phyloP scores from a whole-genome alignment of 2,113 vertebrate species.

The Cygnus buccinator region DNA sequence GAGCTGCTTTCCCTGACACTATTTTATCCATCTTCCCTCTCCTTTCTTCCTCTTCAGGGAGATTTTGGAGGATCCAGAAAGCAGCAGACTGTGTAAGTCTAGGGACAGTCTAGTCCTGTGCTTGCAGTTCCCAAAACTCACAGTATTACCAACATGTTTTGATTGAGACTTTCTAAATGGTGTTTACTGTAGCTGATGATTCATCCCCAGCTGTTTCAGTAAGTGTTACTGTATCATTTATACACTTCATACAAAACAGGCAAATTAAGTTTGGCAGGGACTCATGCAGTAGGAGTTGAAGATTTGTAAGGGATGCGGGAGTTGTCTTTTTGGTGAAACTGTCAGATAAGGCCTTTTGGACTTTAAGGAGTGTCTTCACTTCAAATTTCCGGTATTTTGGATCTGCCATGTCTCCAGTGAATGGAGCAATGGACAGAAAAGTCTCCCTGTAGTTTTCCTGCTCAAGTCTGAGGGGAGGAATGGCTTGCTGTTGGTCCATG shows the following conservation, averaged over 20 bases:
- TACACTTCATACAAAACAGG: slow-evolving; percentile 7
- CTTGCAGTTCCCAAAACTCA: background rate
- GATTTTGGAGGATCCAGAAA: background rate
- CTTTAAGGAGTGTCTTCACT: background rate
- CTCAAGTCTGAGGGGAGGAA: background rate
- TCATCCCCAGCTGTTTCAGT: slow-evolving; percentile 49
- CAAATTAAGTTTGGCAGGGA: slow-evolving; percentile 36
- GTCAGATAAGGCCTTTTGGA: background rate
- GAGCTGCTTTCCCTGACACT: background rate
- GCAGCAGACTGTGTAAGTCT: background rate
- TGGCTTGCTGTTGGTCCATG: background rate
- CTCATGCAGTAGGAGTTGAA: background rate
- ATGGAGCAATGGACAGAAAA: background rate
- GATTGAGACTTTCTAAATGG: slow-evolving; percentile 6
- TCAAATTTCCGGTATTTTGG: background rate
- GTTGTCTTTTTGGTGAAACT: background rate
- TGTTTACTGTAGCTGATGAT: slow-evolving; percentile 52
- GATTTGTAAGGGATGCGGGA: background rate
- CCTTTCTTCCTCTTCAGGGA: background rate
- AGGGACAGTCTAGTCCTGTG: background rate
- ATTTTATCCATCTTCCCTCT: background rate
- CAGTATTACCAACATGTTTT: slow-evolving; percentile 26
- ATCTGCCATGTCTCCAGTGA: background rate
- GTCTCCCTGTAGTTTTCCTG: background rate
- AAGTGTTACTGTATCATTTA: slow-evolving; percentile 34